A percentile compares a stretch with the other conserved stretches of the same genome.
Conservation (phyloP, 2,888 invertebrate genomes). For the Drosophila maculinotata region DNA sequence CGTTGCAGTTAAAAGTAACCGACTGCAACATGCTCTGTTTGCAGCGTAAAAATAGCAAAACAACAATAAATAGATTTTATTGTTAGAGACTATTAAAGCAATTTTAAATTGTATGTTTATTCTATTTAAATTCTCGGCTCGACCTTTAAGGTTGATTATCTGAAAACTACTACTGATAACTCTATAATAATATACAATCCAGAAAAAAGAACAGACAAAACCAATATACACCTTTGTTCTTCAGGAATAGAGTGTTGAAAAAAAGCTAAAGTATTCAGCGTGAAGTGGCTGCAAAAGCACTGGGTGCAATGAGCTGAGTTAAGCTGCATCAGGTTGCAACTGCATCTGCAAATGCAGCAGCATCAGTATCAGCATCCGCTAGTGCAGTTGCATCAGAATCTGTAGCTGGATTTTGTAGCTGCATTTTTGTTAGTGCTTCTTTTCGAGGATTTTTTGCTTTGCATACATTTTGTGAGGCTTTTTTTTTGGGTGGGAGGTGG, state of each 20-base stretch:
- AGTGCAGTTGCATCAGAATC: conserved; percentile 17
- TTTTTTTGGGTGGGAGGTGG: neutral
- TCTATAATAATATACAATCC: too few species aligned
- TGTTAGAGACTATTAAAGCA: too few species aligned
- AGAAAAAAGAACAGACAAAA: too few species aligned
- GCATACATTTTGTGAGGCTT: conserved; percentile 61
- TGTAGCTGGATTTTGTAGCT: conserved; percentile 23
- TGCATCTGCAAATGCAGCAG: neutral
- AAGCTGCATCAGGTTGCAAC: conserved; percentile 14
- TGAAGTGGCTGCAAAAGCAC: conserved; percentile 30
- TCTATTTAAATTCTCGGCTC: too few species aligned
- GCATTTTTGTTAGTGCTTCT: conserved; percentile 32
- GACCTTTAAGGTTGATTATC: too few species aligned
- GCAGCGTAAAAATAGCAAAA: neutral
- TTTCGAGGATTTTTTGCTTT: conserved; percentile 52
- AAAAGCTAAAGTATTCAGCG: conserved; percentile 42
- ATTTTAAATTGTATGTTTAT: too few species aligned
- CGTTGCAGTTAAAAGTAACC: neutral
- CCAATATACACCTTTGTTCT: too few species aligned
- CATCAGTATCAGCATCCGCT: conserved; percentile 13
- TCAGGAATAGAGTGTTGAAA: too few species aligned
- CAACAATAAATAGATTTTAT: neutral
- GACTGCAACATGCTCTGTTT: neutral
- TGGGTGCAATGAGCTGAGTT: conserved; percentile 24
- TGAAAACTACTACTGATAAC: too few species aligned